phyloP scores from a whole-genome alignment of 2,113 vertebrate species.

The Eptesicus fuscus region DNA sequence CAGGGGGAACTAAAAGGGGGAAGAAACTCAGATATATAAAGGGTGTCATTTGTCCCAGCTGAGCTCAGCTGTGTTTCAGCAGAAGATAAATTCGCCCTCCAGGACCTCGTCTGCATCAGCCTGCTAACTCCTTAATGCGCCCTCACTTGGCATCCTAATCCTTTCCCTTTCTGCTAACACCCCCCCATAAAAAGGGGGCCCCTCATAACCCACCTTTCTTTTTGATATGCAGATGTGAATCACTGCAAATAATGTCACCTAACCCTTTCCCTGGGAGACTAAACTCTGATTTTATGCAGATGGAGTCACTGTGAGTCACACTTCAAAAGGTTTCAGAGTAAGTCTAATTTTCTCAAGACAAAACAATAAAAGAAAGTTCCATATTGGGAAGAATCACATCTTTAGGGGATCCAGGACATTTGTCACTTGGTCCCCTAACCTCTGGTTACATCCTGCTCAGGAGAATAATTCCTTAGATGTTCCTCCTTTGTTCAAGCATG shows the following conservation, averaged over 20 bases:
- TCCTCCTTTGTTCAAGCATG: background rate
- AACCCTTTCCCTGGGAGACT: background rate
- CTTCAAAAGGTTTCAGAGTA: background rate
- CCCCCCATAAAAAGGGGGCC: background rate
- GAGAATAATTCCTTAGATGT: background rate
- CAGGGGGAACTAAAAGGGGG: background rate
- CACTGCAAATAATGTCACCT: background rate
- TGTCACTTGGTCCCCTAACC: background rate
- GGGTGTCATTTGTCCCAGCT: background rate
- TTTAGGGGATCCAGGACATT: background rate
- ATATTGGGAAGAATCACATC: background rate
- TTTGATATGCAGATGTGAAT: background rate
- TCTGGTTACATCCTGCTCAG: background rate
- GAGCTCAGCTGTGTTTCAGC: background rate
- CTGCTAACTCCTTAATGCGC: background rate
- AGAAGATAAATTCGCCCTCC: background rate
- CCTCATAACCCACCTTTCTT: background rate
- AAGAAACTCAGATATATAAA: background rate
- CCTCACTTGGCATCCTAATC: background rate
- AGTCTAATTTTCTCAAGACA: background rate
- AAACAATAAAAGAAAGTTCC: background rate
- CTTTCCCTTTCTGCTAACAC: background rate
- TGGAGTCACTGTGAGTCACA: conserved; percentile 30
- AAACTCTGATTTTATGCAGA: background rate
- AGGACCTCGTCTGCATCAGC: background rate